These are phyloP conservation scores for Chlorops oryzae DNA, from an alignment of 1,140 invertebrate species.

Conservation along the genomic window DNA sequence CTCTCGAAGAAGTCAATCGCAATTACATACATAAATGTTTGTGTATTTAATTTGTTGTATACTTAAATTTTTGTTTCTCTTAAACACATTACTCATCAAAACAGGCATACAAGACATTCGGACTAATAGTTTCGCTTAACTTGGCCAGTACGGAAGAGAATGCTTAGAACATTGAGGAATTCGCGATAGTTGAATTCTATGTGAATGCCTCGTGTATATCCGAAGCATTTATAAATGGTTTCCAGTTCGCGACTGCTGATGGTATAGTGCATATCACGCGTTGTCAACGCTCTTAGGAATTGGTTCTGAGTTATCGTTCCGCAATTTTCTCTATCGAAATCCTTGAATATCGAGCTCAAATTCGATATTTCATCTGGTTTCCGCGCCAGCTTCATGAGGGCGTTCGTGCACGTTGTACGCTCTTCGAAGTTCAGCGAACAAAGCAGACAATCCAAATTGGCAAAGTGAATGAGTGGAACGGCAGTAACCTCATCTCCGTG, in stretches of 20 bases:
- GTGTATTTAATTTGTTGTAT: no score
- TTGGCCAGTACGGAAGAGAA: constrained; percentile 34
- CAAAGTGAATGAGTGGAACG: constrained; percentile 58
- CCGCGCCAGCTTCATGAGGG: constrained; percentile 58
- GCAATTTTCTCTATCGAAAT: constrained; percentile 58
- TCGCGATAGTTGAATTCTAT: constrained; percentile 43
- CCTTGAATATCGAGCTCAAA: constrained; percentile 50
- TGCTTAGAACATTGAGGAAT: constrained; percentile 37
- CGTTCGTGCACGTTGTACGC: constrained; percentile 52
- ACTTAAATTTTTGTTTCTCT: no score
- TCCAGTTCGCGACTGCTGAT: constrained; percentile 58
- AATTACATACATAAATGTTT: no score
- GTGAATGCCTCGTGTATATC: constrained; percentile 51
- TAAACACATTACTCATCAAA: no score
- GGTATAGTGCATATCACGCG: constrained; percentile 55
- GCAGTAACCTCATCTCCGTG: constrained; percentile 52
- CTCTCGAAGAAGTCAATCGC: no score
- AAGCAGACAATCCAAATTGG: constrained; percentile 53
- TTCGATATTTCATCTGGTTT: constrained; percentile 59
- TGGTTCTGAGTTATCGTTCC: constrained; percentile 56
- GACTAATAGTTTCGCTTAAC: constrained; percentile 38
- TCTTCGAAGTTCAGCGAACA: constrained; percentile 68
- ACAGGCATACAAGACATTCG: neutral
- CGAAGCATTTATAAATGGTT: constrained; percentile 61
- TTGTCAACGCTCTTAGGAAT: constrained; percentile 56